Evolutionary conservation across 2,797 vertebrate species (phyloP).

Genomic region (Xyrichtys novacula): DNA sequence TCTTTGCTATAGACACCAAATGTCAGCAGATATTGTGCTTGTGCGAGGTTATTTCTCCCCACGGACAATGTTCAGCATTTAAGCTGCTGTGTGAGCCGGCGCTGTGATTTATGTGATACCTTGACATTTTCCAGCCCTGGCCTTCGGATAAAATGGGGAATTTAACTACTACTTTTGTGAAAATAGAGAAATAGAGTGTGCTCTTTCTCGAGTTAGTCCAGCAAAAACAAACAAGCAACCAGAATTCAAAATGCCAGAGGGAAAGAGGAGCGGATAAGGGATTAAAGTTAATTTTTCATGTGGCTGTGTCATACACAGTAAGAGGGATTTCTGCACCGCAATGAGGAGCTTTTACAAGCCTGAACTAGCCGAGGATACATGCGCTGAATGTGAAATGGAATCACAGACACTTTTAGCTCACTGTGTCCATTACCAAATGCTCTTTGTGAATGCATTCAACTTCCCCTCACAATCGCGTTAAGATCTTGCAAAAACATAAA

Average conservation of each 20-base stretch:
- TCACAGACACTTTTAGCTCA: conserved; percentile 21
- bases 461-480: conserved; percentile 30
- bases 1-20: conserved; percentile 48
- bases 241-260: conserved; percentile 37
- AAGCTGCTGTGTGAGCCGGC: conserved; percentile 28
- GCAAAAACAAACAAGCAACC: conserved; percentile 34
- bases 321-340: conserved; percentile 14
- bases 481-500: conserved; percentile 46
- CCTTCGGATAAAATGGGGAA: conserved; percentile 33
- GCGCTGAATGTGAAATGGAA: conserved; percentile 30
- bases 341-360: conserved; percentile 25
- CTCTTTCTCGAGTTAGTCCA: conserved; percentile 8
- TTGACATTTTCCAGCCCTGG: conserved; percentile 63
- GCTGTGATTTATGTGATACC: conserved; percentile 43
- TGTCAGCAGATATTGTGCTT: conserved; percentile 64
- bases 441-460: conserved; percentile 33
- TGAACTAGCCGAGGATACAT: conserved; percentile 1
- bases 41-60: conserved; percentile 40
- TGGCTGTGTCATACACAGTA: conserved; percentile 11
- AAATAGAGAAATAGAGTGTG: conserved; percentile 35
- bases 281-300: conserved; percentile 38
- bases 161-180: conserved; percentile 38
- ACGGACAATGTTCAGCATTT: conserved; percentile 37
- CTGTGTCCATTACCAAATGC: conserved; percentile 40
- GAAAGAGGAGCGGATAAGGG: conserved; percentile 20